Evolutionary conservation across 2,113 vertebrate species (phyloP).

Genomic region (Tiliqua scincoides): DNA sequence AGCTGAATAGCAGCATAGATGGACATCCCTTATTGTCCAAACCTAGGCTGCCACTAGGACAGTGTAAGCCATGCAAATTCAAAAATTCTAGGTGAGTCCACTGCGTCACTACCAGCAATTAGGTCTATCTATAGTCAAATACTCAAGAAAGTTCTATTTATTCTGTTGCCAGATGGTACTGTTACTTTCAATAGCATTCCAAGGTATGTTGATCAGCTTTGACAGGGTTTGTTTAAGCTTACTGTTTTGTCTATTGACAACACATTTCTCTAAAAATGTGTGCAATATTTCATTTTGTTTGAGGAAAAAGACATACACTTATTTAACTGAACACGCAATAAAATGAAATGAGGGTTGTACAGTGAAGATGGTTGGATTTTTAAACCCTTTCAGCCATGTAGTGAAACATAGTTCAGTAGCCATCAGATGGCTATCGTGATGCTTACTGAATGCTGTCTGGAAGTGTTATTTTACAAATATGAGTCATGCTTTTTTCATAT

Average conservation of each 20-base stretch:
- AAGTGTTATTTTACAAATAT: background rate
- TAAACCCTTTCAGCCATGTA: background rate
- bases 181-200: slow-evolving; percentile 42
- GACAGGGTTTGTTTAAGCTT: slow-evolving; percentile 34
- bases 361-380: background rate
- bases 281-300: slow-evolving; percentile 16
- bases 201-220: slow-evolving; percentile 24
- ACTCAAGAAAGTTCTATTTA: slow-evolving; percentile 50
- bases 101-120: slow-evolving; percentile 27
- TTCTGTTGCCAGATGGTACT: slow-evolving; percentile 45
- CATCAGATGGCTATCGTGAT: background rate
- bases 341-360: background rate
- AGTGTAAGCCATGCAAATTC: background rate
- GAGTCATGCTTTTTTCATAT: background rate
- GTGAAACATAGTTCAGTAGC: background rate
- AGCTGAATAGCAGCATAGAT: background rate
- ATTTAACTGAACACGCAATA: background rate
- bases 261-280: slow-evolving; percentile 29
- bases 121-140: slow-evolving; percentile 38
- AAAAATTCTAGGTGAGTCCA: background rate
- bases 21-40: background rate
- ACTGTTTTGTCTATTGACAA: slow-evolving; percentile 26
- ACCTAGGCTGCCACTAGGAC: background rate
- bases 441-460: background rate
- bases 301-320: background rate